A percentile compares a stretch with the other conserved stretches of the same genome.
Conservation (phyloP, 2,888 invertebrate genomes). For the Drosophila mimica region DNA sequence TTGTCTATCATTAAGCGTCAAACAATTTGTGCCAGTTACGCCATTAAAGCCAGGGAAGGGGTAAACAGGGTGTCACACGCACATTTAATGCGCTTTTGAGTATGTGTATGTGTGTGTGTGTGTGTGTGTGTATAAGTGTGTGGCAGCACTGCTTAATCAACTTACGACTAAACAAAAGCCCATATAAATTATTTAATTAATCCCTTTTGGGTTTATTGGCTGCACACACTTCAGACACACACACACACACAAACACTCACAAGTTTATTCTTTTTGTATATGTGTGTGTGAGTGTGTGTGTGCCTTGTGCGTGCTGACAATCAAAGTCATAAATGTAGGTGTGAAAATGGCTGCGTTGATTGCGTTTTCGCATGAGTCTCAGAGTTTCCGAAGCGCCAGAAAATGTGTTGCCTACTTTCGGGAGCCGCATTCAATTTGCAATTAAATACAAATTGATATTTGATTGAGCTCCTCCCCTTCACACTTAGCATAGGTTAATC, state of each 20-base stretch:
- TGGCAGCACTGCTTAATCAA: constrained; percentile 68
- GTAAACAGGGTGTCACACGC: constrained; percentile 47
- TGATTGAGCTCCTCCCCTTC: constrained; percentile 39
- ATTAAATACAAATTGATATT: constrained; percentile 62
- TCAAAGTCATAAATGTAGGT: constrained; percentile 78
- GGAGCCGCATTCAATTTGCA: constrained; percentile 54
- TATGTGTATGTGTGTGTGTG: constrained; percentile 6
- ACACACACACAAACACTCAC: constrained; percentile 8
- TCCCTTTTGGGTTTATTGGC: constrained; percentile 72
- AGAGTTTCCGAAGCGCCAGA: constrained; percentile 23
- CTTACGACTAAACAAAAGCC: constrained; percentile 74
- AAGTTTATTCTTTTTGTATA: constrained; percentile 3
- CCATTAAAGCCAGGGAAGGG: constrained; percentile 42
- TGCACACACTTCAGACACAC: constrained; percentile 41
- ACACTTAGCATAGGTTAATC: constrained; percentile 24
- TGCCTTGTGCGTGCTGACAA: constrained; percentile 67
- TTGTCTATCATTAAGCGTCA: constrained; percentile 67
- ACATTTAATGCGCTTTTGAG: constrained; percentile 70
- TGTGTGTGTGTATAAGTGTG: constrained; percentile 5
- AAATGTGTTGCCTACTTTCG: constrained; percentile 59
- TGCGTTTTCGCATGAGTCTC: constrained; percentile 68
- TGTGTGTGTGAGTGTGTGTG: constrained; percentile 16
- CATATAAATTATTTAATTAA: constrained; percentile 78
- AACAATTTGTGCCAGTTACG: constrained; percentile 55
- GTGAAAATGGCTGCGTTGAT: constrained; percentile 68